Percentiles rank a stretch among this genome's conserved stretches.
These are phyloP conservation scores for Chionomys nivalis DNA, from an alignment of 2,113 vertebrate species.

Conservation along the genomic window DNA sequence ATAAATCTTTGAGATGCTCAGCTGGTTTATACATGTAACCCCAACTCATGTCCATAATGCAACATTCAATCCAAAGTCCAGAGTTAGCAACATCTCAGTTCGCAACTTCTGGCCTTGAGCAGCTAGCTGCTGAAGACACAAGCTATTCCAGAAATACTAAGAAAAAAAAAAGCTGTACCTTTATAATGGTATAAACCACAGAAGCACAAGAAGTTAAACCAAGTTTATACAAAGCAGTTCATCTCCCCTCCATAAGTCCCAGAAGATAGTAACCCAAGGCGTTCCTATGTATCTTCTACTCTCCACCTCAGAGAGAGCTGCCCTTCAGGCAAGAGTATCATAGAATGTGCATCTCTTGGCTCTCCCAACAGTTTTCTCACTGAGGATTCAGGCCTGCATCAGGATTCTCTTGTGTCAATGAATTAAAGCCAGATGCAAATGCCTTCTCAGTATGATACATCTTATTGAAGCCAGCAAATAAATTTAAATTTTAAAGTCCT, in stretches of 20 bases:
- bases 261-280: neutral
- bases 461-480: slow-evolving; percentile 41
- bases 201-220: neutral
- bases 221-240: neutral
- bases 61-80: neutral
- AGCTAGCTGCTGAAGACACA: neutral
- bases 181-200: neutral
- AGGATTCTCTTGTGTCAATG: neutral
- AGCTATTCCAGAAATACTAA: slow-evolving; percentile 4
- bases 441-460: neutral
- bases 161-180: slow-evolving; percentile 17
- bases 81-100: neutral
- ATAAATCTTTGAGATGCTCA: neutral
- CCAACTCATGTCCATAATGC: neutral
- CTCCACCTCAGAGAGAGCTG: neutral
- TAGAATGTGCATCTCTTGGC: neutral
- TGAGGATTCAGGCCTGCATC: neutral
- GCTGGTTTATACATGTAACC: neutral
- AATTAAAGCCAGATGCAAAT: slow-evolving; percentile 58
- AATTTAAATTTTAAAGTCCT: slow-evolving; percentile 60
- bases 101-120: neutral
- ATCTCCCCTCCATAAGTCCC: slow-evolving; percentile 8
- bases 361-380: neutral
- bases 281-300: neutral
- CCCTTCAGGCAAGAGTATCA: neutral